Conservation (phyloP, 2,888 invertebrate species). For the Epinotia demarniana region DNA sequence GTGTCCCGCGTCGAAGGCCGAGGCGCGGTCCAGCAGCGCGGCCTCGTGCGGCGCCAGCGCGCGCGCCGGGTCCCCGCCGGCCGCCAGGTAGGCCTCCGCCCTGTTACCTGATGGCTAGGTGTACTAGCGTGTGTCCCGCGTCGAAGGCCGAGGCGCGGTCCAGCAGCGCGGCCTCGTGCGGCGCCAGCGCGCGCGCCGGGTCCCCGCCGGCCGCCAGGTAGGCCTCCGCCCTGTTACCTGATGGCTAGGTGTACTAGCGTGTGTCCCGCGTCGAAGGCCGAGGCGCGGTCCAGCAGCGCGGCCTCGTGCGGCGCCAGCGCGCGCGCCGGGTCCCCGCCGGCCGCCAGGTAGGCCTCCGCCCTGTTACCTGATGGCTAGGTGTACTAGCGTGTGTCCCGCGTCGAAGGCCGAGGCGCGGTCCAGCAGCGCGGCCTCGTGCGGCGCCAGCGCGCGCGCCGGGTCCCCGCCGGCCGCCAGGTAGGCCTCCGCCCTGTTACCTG, state of each 20-base stretch:
- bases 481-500: slow-evolving; percentile 91
- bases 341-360: slow-evolving; percentile 94
- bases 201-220: slow-evolving; percentile 95
- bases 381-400: slow-evolving; percentile 96
- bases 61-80: slow-evolving; percentile 95
- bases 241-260: slow-evolving; percentile 98
- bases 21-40: slow-evolving; percentile 91
- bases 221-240: slow-evolving; percentile 91
- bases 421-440: slow-evolving; percentile 92
- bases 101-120: slow-evolving; percentile 94
- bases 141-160: slow-evolving; percentile 96
- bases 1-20: slow-evolving; percentile 97
- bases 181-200: slow-evolving; percentile 93
- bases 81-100: slow-evolving; percentile 94
- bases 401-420: slow-evolving; percentile 96
- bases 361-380: slow-evolving; percentile 94
- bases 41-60: slow-evolving; percentile 94
- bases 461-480: slow-evolving; percentile 95
- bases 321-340: slow-evolving; percentile 95
- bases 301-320: slow-evolving; percentile 94
- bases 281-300: slow-evolving; percentile 91
- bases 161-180: slow-evolving; percentile 92
- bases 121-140: slow-evolving; percentile 96
- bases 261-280: slow-evolving; percentile 97
- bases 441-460: slow-evolving; percentile 93